Percentiles rank a stretch among this genome's conserved stretches.
Evolutionary conservation across 2,113 vertebrate genomes (phyloP).

Genomic region (Podocnemis expansa): DNA sequence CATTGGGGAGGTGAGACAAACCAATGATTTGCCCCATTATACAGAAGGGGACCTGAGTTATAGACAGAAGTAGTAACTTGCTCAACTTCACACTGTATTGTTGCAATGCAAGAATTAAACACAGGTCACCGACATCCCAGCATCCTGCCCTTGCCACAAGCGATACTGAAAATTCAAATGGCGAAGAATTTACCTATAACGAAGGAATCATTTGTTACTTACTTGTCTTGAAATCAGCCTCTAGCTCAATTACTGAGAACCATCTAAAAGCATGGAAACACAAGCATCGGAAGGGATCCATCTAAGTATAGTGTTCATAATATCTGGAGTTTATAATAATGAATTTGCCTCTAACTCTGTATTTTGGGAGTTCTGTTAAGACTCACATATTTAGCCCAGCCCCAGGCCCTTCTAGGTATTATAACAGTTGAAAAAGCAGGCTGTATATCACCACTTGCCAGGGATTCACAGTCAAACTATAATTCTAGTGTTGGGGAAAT

Average conservation of each 20-base stretch:
- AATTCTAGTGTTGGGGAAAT: neutral
- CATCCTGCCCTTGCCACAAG: neutral
- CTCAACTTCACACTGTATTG: neutral
- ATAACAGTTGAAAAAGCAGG: neutral
- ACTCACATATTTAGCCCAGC: neutral
- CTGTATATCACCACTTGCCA: neutral
- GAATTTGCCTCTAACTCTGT: neutral
- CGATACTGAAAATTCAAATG: neutral
- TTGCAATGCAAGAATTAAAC: neutral
- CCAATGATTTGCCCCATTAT: neutral
- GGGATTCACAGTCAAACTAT: neutral
- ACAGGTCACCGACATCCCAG: fast-evolving
- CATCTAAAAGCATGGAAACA: slow-evolving; percentile 52
- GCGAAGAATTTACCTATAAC: neutral
- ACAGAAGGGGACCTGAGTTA: neutral
- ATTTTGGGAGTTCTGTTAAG: neutral
- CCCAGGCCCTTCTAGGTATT: neutral
- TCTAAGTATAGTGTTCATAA: slow-evolving; percentile 44
- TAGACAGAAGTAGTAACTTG: neutral
- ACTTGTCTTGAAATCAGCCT: neutral
- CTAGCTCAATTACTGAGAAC: slow-evolving; percentile 51
- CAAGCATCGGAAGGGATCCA: slow-evolving; percentile 58
- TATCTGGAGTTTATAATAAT: slow-evolving; percentile 21
- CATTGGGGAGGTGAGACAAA: neutral
- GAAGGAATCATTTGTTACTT: neutral